Evolutionary conservation across 1,140 invertebrate genomes (phyloP), one percentile per base, ranked within the genome.

Genomic region (Akabosia matsudoensis): DNA sequence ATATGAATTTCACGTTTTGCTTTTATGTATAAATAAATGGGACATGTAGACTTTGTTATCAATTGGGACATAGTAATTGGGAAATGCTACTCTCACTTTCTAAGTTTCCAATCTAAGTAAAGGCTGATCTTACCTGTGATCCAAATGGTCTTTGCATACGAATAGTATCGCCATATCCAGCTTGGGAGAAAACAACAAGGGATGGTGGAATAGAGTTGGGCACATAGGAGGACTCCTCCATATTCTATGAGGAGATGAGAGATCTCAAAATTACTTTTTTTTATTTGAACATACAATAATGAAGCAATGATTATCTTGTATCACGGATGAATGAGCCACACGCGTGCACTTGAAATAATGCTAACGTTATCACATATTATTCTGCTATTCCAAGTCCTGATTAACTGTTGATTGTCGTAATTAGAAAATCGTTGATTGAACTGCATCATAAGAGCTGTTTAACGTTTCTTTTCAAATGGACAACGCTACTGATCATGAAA

Each of bases 121-220:
- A n/a, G n/a, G n/a, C n/a, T n/a, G n/a, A 45, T 7, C 37, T 45
- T 85, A 90, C 88, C 88, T 90, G 88, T 84, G 89, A 87, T 85
- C 89, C 89, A 86, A 91, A 90, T 82, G 90, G 89, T 86, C 90
- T 87, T 87, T 91, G 90, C 86, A 91, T 90, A 87, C 90, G 87
- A 82, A 91, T 86, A 79, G 90, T 90, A 84, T 92, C 91, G 83
- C 91, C 89, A 83, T 91, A 88, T 79, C 89, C 89, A 83, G 90
- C 89, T 85, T 92, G 91, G 79, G 91, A 92, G 84, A 93, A 90
- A 75, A 93, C 92, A 86, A 93, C 92, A 84, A 93, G 86, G 83
- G 90, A 90, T 79, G 92, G 91, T 82, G 91, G 92, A 84, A 90
- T 90, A 83, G 92, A 86, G 83, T 89, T 90, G 78, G 89, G 89